A percentile compares a stretch with the other conserved stretches of the same genome.
These are phyloP conservation scores for Zeugodacus cucurbitae DNA, from an alignment of 1,140 invertebrate species.

Conservation along the genomic window DNA sequence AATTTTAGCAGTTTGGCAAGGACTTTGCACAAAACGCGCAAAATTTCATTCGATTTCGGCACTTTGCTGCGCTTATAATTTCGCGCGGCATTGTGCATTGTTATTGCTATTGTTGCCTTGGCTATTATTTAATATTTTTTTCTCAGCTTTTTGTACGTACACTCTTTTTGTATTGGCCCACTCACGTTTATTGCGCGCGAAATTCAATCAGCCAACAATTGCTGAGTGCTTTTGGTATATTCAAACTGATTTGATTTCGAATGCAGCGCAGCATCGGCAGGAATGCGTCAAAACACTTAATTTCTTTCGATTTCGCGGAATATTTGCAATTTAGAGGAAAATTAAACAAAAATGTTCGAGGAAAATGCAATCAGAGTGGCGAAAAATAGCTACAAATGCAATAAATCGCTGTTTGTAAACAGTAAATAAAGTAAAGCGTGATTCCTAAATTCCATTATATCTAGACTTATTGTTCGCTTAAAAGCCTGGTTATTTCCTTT, in stretches of 20 bases:
- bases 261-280: background rate
- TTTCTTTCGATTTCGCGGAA: background rate
- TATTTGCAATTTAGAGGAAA: background rate
- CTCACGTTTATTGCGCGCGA: background rate
- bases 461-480: too few relatives aligned
- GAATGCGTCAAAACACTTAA: background rate
- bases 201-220: background rate
- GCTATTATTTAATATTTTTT: background rate
- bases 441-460: too few relatives aligned
- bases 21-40: background rate
- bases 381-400: too few relatives aligned
- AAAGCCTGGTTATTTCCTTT: too few relatives aligned
- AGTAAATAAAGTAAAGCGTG: too few relatives aligned
- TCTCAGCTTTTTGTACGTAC: background rate
- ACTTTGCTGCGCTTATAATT: conserved; percentile 2
- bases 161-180: background rate
- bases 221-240: background rate
- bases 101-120: background rate
- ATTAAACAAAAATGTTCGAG: background rate
- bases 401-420: too few relatives aligned
- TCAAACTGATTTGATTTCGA: background rate
- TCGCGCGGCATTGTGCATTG: background rate
- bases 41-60: background rate
- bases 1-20: background rate
- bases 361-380: too few relatives aligned